These are phyloP conservation scores for Polypterus bichir DNA, from an alignment of 2,113 vertebrate genomes.

Conservation along the genomic window DNA sequence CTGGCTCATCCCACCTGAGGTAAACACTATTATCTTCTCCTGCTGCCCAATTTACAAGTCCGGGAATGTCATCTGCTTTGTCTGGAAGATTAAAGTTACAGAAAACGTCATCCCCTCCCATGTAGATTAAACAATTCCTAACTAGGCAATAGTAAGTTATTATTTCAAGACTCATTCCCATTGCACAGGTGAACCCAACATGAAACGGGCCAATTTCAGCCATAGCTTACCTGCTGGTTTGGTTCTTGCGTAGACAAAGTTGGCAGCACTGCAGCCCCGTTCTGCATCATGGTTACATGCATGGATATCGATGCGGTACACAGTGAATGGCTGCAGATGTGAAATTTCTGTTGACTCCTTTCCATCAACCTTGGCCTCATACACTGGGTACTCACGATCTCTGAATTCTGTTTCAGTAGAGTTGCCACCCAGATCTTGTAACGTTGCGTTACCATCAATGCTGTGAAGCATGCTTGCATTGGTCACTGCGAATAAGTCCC, in stretches of 20 bases:
- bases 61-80: conserved; percentile 86
- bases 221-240: conserved; percentile 75
- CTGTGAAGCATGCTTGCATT: conserved; percentile 56
- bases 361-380: conserved; percentile 63
- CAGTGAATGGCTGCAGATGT: conserved; percentile 74
- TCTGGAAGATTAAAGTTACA: conserved; percentile 44
- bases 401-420: conserved; percentile 54
- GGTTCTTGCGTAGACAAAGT: conserved; percentile 87
- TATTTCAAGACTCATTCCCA: too few species aligned
- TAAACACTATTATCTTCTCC: conserved; percentile 68
- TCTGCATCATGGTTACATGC: conserved; percentile 86
- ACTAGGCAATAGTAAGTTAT: too few species aligned
- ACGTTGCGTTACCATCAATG: conserved; percentile 38
- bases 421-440: conserved; percentile 47
- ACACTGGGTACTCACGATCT: conserved; percentile 69
- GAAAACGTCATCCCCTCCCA: too few species aligned
- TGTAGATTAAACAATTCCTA: too few species aligned
- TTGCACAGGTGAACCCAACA: too few species aligned
- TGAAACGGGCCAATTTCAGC: too few species aligned
- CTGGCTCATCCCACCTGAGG: conserved; percentile 77
- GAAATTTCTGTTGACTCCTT: conserved; percentile 72
- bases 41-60: conserved; percentile 58
- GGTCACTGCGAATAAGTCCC: conserved; percentile 64
- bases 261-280: conserved; percentile 77
- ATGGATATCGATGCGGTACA: conserved; percentile 92